These are phyloP conservation scores for Rhodophaea formosa DNA, from an alignment of 2,888 invertebrate genomes.

Conservation along the genomic window DNA sequence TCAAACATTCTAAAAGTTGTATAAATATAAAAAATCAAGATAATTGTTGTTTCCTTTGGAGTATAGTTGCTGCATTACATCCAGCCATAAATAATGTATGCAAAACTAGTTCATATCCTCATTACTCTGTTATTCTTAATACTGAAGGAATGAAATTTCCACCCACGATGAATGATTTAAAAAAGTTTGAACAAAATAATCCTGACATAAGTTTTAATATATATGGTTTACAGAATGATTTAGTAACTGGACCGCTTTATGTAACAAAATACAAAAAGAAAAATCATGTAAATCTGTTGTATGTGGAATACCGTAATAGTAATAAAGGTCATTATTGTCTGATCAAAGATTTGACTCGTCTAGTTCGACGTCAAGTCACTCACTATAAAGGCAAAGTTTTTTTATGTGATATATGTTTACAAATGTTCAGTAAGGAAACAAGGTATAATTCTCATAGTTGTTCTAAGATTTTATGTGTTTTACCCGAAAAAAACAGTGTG, in stretches of 20 bases:
- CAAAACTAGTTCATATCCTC: slow-evolving; percentile 19
- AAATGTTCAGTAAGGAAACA: too few relatives aligned
- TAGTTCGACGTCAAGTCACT: too few relatives aligned
- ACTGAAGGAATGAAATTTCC: slow-evolving; percentile 27
- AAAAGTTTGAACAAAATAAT: slow-evolving; percentile 25
- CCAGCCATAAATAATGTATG: slow-evolving; percentile 19
- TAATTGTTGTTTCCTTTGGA: too few relatives aligned
- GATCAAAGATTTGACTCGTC: too few relatives aligned
- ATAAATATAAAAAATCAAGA: slow-evolving; percentile 22
- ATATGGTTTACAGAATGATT: slow-evolving; percentile 24
- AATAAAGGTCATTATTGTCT: background rate
- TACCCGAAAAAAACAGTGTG: too few relatives aligned
- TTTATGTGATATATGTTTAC: too few relatives aligned
- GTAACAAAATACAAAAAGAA: slow-evolving; percentile 18
- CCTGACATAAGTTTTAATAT: slow-evolving; percentile 22
- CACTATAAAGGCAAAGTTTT: too few relatives aligned
- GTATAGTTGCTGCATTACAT: slow-evolving; percentile 21
- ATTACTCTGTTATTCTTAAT: too few relatives aligned
- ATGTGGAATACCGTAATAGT: slow-evolving; percentile 21
- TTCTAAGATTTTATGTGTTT: too few relatives aligned
- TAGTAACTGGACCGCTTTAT: slow-evolving; percentile 28
- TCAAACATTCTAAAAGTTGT: slow-evolving; percentile 22
- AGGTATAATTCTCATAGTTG: too few relatives aligned
- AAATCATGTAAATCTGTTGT: slow-evolving; percentile 29
- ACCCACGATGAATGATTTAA: slow-evolving; percentile 24